Conservation (phyloP, 2,888 invertebrate species). For the Thyatira batis region DNA sequence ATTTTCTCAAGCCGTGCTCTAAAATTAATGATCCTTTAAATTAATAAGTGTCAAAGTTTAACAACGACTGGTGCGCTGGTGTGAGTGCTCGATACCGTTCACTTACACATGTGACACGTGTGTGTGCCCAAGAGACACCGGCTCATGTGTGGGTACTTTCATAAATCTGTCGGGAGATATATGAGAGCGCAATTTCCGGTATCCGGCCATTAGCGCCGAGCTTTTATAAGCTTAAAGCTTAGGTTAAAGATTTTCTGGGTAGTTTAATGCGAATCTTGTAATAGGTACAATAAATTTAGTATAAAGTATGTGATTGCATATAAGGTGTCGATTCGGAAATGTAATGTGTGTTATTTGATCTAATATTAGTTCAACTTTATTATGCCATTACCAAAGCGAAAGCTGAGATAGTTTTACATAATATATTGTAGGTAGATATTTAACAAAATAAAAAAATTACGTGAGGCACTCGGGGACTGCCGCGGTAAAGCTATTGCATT, state of each 20-base stretch:
- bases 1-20: conserved; percentile 50
- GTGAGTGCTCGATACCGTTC: conserved; percentile 43
- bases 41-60: conserved; percentile 78
- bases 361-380: conserved; percentile 77
- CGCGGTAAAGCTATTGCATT: too few species aligned
- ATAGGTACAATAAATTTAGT: conserved; percentile 81
- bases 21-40: conserved; percentile 75
- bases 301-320: conserved; percentile 82
- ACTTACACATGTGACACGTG: conserved; percentile 26
- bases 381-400: too few species aligned
- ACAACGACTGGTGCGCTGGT: conserved; percentile 37
- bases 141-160: conserved; percentile 88
- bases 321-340: conserved; percentile 80
- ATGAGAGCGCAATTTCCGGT: conserved; percentile 95
- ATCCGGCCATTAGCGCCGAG: conserved; percentile 91
- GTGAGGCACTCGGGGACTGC: too few species aligned
- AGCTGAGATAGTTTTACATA: too few species aligned
- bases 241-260: conserved; percentile 83
- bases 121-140: conserved; percentile 72
- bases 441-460: too few species aligned
- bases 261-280: conserved; percentile 83
- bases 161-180: conserved; percentile 95
- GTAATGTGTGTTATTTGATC: conserved; percentile 81
- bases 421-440: too few species aligned
- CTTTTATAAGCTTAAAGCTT: conserved; percentile 85